Evolutionary conservation across 2,797 vertebrate genomes (phyloP).

Genomic region (Sciurus vulgaris): DNA sequence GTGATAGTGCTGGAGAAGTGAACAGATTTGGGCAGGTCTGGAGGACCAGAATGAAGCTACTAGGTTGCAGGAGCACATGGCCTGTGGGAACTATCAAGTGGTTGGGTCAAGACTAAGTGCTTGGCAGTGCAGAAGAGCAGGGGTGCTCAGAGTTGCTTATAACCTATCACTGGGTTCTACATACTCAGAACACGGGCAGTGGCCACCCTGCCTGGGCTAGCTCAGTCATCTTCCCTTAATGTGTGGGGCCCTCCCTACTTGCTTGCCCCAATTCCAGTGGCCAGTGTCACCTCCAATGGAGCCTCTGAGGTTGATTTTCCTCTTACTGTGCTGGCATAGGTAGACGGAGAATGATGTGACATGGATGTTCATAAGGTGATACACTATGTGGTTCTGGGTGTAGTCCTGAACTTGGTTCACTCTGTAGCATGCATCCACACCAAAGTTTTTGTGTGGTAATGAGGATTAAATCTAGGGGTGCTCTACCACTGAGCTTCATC

Average conservation of each 20-base stretch:
- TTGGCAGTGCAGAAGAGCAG: not conserved
- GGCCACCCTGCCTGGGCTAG: not conserved
- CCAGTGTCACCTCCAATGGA: constrained; percentile 94
- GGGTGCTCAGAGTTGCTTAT: not conserved
- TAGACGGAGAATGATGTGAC: constrained; percentile 94
- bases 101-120: not conserved
- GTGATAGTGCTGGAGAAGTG: not conserved
- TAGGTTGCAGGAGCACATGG: not conserved
- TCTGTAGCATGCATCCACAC: constrained; percentile 94
- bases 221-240: not conserved
- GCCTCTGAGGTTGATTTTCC: constrained; percentile 93
- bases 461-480: no score
- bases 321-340: constrained; percentile 95
- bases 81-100: not conserved
- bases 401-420: constrained; percentile 96
- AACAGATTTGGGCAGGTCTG: not conserved
- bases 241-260: constrained; percentile 85
- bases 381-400: constrained; percentile 95
- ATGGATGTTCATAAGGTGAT: constrained; percentile 98
- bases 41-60: not conserved
- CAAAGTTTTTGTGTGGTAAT: constrained; percentile 27
- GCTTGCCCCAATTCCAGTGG: constrained; percentile 89
- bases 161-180: not conserved
- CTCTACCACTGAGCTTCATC: no score
- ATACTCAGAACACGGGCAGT: not conserved